These are phyloP conservation scores for Herpetotheres cachinnans DNA, from an alignment of 2,113 vertebrate genomes.

Conservation along the genomic window DNA sequence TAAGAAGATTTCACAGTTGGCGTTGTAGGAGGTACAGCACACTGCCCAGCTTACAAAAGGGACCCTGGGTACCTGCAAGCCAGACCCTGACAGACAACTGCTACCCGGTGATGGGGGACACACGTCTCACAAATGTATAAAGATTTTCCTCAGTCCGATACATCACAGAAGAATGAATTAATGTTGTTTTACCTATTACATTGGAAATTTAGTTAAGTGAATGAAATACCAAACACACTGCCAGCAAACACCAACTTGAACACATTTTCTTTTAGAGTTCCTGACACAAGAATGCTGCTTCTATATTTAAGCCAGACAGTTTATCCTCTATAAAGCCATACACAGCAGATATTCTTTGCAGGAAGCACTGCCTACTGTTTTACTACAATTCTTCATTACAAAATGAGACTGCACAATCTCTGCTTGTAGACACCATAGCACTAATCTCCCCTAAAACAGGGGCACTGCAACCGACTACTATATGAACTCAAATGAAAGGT, in stretches of 20 bases:
- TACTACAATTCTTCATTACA: constrained; percentile 20
- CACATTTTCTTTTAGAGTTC: background rate
- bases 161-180: background rate
- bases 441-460: background rate
- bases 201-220: constrained; percentile 11
- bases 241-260: constrained; percentile 25
- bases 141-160: background rate
- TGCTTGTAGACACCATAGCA: background rate
- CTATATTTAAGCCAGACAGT: constrained; percentile 27
- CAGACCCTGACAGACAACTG: background rate
- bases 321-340: constrained; percentile 6
- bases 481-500: background rate
- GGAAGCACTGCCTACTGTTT: constrained; percentile 21
- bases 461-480: background rate
- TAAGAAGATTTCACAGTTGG: background rate
- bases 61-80: background rate
- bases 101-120: background rate
- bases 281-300: background rate
- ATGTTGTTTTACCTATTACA: background rate
- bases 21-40: background rate
- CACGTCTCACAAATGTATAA: background rate
- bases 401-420: background rate
- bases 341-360: background rate
- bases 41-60: background rate
- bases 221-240: background rate